phyloP scores from a whole-genome alignment of 2,797 vertebrate genomes.

The Pseudotriccus pelzelni region DNA sequence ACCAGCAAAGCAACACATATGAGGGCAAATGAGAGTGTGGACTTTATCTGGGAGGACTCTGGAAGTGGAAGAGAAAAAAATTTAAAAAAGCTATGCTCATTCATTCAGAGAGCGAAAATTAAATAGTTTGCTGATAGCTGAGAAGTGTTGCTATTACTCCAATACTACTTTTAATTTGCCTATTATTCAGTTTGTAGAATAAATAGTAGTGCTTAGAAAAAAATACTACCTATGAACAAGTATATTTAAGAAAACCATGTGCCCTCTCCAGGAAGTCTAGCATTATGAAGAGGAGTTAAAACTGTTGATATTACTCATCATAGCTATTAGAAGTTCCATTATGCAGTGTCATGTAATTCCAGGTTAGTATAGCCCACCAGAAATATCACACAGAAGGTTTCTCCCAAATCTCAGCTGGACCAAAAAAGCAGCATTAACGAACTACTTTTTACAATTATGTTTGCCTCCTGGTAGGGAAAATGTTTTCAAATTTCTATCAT shows the following conservation, averaged over 20 bases:
- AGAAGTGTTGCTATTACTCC: not conserved
- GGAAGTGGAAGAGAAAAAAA: not conserved
- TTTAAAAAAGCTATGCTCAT: not conserved
- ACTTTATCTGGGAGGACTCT: not conserved
- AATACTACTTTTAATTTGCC: not conserved
- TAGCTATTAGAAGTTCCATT: not conserved
- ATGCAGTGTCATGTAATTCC: not conserved
- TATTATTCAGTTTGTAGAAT: not conserved
- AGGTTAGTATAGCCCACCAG: not conserved
- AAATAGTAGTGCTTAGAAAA: not conserved
- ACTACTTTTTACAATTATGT: not conserved
- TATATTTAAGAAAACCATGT: not conserved
- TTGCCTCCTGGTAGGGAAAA: not conserved
- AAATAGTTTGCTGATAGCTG: not conserved
- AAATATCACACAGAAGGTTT: not conserved
- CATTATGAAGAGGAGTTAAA: not conserved
- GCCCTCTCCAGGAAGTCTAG: not conserved
- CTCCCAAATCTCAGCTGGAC: not conserved
- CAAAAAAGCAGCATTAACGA: not conserved
- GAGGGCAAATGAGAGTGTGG: not conserved
- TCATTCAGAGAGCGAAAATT: not conserved
- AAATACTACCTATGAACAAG: not conserved
- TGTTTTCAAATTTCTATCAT: not conserved
- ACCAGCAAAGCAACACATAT: not conserved
- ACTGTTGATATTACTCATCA: not conserved